phyloP scores from a whole-genome alignment of 2,797 vertebrate species.

The Sparidentex hasta region DNA sequence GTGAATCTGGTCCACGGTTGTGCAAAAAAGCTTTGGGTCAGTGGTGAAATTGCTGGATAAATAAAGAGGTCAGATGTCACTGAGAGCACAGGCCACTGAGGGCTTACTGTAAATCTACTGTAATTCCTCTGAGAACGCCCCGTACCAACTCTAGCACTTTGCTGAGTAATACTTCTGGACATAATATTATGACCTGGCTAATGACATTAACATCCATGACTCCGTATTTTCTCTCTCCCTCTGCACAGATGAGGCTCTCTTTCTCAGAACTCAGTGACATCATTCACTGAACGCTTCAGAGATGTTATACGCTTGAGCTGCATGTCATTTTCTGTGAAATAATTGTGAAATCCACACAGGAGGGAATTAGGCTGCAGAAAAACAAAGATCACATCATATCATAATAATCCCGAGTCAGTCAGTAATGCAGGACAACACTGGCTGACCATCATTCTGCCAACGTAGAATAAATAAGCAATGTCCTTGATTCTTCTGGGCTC shows the following conservation, averaged over 20 bases:
- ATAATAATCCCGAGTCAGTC: slow-evolving; percentile 18
- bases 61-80: slow-evolving; percentile 22
- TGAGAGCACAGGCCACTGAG: slow-evolving; percentile 35
- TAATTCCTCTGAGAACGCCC: slow-evolving; percentile 21
- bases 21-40: background rate
- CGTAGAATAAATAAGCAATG: background rate
- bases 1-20: no score
- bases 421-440: background rate
- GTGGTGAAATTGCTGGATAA: slow-evolving; percentile 18
- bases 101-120: background rate
- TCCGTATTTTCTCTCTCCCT: background rate
- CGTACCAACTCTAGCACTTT: background rate
- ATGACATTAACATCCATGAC: slow-evolving; percentile 36
- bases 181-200: slow-evolving; percentile 32
- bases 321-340: slow-evolving; percentile 23
- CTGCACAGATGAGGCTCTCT: slow-evolving; percentile 1
- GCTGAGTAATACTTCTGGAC: slow-evolving; percentile 48
- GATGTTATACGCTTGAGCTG: background rate
- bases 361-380: slow-evolving; percentile 20
- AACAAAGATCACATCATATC: slow-evolving; percentile 12
- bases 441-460: slow-evolving; percentile 1
- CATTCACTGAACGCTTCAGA: background rate
- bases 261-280: slow-evolving; percentile 24
- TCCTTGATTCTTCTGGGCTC: background rate
- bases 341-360: slow-evolving; percentile 29